phyloP scores from a whole-genome alignment of 2,888 invertebrate species.

The Drosophila stalkeri region DNA sequence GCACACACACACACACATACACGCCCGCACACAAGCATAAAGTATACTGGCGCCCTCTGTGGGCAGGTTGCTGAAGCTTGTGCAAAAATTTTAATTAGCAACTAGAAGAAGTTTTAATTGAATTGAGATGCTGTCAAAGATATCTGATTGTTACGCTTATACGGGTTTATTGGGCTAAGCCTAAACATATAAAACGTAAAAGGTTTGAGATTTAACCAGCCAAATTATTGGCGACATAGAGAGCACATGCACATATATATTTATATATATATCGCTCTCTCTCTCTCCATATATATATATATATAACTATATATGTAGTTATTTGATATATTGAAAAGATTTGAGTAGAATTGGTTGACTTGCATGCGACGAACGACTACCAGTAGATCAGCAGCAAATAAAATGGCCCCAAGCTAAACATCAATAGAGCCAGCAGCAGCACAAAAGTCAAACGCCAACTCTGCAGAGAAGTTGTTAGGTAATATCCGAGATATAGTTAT shows the following conservation, averaged over 20 bases:
- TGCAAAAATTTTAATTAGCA: slow-evolving; percentile 33
- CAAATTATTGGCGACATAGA: neutral
- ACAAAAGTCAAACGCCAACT: slow-evolving; percentile 39
- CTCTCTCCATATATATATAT: neutral
- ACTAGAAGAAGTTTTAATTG: slow-evolving; percentile 47
- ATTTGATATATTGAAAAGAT: neutral
- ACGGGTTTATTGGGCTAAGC: slow-evolving; percentile 34
- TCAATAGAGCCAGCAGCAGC: slow-evolving; percentile 40
- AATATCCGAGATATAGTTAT: neutral
- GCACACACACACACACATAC: neutral
- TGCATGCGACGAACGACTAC: slow-evolving; percentile 31
- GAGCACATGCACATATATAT: neutral
- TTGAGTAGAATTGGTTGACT: neutral
- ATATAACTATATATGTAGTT: neutral
- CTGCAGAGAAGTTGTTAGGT: slow-evolving; percentile 16
- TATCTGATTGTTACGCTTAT: slow-evolving; percentile 26
- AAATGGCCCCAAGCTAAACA: slow-evolving; percentile 59
- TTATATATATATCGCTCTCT: neutral
- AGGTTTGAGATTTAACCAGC: neutral
- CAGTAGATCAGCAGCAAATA: slow-evolving; percentile 60
- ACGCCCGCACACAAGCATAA: neutral
- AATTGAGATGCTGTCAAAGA: slow-evolving; percentile 27
- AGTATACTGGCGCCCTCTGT: slow-evolving; percentile 11
- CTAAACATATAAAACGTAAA: neutral
- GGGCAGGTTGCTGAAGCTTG: slow-evolving; percentile 26